Percentiles rank a stretch among this genome's conserved stretches.
Evolutionary conservation across 2,797 vertebrate genomes (phyloP).

Genomic region (Leucoraja ocellata): DNA sequence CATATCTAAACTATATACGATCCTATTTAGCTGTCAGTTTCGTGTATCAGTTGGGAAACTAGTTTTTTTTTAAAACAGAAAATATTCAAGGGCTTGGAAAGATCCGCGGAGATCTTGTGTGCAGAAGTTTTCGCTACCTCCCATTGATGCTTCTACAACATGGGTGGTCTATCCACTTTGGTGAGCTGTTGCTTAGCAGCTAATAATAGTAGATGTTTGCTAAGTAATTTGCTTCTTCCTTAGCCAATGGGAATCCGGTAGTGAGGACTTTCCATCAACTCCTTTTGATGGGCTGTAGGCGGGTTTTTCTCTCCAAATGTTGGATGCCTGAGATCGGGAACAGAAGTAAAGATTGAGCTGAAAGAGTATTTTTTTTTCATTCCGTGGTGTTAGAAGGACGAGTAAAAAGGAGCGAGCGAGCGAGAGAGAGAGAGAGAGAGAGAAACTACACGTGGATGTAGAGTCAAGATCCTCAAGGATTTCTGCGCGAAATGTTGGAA

Average conservation of each 20-base stretch:
- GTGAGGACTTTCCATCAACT: conserved; percentile 75
- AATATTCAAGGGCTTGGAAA: conserved; percentile 20
- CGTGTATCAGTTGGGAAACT: conserved; percentile 6
- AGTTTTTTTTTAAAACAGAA: background rate
- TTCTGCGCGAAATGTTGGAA: conserved; percentile 77
- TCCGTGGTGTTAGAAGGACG: conserved; percentile 7
- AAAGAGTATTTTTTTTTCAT: background rate
- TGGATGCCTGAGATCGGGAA: conserved; percentile 65
- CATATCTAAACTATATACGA: background rate
- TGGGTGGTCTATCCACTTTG: conserved; percentile 84
- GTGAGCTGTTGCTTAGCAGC: conserved; percentile 89
- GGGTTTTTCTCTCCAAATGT: conserved; percentile 71
- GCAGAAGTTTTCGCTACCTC: background rate
- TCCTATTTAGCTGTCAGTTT: conserved; percentile 10
- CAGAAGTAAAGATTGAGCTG: conserved; percentile 60
- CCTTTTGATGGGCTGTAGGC: conserved; percentile 72
- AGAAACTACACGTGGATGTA: conserved; percentile 34
- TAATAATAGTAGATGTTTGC: conserved; percentile 89
- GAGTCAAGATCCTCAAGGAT: conserved; percentile 53
- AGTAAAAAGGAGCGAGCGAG: conserved; percentile 4
- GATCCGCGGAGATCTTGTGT: conserved; percentile 39
- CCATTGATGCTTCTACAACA: conserved; percentile 49
- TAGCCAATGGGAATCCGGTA: conserved; percentile 72
- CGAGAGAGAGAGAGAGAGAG: background rate
- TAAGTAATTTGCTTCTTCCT: conserved; percentile 88